Evolutionary conservation across 2,888 invertebrate genomes (phyloP), one percentile per base, ranked within the genome.

Genomic region (Drosophila gaucha): DNA sequence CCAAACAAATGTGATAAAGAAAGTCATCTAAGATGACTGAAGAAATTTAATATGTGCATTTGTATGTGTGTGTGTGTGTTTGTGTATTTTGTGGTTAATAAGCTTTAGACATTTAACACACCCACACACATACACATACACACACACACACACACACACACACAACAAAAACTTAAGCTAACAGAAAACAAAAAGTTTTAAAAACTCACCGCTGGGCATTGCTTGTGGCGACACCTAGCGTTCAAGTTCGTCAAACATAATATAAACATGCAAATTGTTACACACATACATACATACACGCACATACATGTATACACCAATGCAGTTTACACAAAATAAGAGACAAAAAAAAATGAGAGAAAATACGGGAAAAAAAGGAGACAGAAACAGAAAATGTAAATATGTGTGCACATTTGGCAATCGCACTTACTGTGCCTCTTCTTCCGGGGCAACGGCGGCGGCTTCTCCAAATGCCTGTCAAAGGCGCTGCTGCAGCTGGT

Each of bases 381-480:
- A 54, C 58, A 50, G 35, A 47, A 57, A 72, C 51, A 65, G 55
- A 26, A 41, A 68, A 64, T 54, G 73, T 86, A 77, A 88, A 79
- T 86, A 88, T 86, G 57, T 78, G 80, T 74, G 73, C 76, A 62
- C 65, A 60, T 57, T 63, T 56, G 55, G 58, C 64, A 54, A 66
- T 65, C 62, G 88, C 92, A 96, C 97, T 96, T 94, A 97, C 98
- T 98, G 94, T 98, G 96, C 92, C 96, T 96, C 92, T 97, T 97
- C 93, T 98, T 98, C 43, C 96, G 95, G 38, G 98, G 98, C 74
- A 98, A 93, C 49, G 98, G 98, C 68, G 98, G 98, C 70, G 97
- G 96, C 89, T 94, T 93, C 80, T 95, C 95, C 80, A 94, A 94
- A 69, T 90, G 92, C 0, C 89, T 80, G 39, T 89, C 90, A 10